Conservation (phyloP, 1,140 invertebrate species). For the Gonioctena quinquepunctata region DNA sequence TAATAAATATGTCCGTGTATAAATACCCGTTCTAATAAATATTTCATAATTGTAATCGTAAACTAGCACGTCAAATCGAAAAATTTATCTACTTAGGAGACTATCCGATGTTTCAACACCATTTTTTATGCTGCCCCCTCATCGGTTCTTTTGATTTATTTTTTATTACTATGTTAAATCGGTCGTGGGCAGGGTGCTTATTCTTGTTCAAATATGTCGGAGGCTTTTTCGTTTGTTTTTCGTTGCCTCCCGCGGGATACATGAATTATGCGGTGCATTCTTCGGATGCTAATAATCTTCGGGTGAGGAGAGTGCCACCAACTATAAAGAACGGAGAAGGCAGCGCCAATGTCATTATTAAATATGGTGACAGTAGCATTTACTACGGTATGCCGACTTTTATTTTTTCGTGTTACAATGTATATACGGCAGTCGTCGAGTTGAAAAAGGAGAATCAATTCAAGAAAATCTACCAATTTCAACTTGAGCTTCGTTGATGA, state of each 20-base stretch:
- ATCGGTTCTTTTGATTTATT: slow-evolving; percentile 27
- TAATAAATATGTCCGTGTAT: slow-evolving; percentile 45
- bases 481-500: no score
- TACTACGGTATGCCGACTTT: no score
- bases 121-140: slow-evolving; percentile 25
- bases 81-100: slow-evolving; percentile 37
- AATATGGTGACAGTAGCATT: no score
- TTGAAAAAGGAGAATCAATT: no score
- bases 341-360: no score
- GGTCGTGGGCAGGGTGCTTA: not conserved
- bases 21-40: slow-evolving; percentile 40
- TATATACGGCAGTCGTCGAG: no score
- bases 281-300: not conserved
- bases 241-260: not conserved
- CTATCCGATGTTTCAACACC: slow-evolving; percentile 30
- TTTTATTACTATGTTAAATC: slow-evolving; percentile 22
- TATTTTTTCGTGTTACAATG: no score
- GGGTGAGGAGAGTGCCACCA: not conserved
- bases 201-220: slow-evolving; percentile 12
- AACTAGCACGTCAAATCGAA: slow-evolving; percentile 38
- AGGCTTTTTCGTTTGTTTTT: slow-evolving; percentile 7
- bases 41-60: slow-evolving; percentile 46
- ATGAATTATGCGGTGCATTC: not conserved
- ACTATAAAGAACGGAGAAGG: no score
- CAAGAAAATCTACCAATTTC: no score